Percentiles rank a stretch among this genome's conserved stretches.
Evolutionary conservation across 2,797 vertebrate genomes (phyloP).

Genomic region (Bufotes viridis): DNA sequence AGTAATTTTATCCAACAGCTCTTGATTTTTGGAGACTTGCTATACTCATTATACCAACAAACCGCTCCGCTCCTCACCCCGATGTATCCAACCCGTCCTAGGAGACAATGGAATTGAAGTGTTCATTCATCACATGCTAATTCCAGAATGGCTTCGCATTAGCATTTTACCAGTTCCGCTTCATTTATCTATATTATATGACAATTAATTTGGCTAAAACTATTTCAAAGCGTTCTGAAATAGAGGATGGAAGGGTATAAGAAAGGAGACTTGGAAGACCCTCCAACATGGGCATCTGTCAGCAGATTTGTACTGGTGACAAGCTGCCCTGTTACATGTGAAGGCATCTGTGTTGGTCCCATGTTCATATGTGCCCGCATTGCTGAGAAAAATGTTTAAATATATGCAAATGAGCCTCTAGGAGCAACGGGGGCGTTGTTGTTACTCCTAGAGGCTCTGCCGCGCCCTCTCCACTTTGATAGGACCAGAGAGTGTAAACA

Average conservation of each 20-base stretch:
- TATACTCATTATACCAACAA: constrained; percentile 31
- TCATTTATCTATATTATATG: not conserved
- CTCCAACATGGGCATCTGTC: not conserved
- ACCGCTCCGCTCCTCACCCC: not conserved
- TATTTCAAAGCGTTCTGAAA: not conserved
- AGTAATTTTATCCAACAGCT: constrained; percentile 69
- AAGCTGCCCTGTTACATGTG: too few species aligned
- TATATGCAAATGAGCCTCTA: too few species aligned
- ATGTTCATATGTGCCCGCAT: too few species aligned
- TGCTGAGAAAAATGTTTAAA: too few species aligned
- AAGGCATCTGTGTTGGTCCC: too few species aligned
- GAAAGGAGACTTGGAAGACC: not conserved
- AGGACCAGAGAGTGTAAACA: too few species aligned
- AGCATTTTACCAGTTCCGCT: not conserved
- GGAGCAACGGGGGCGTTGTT: too few species aligned
- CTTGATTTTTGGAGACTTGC: constrained; percentile 65
- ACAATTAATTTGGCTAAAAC: not conserved
- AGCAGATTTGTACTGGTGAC: too few species aligned
- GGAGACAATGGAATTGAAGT: constrained; percentile 7
- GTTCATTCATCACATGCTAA: constrained; percentile 40
- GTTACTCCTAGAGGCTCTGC: too few species aligned
- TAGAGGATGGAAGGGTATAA: not conserved
- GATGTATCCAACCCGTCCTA: not conserved
- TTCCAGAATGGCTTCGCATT: not conserved
- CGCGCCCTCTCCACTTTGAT: too few species aligned